A percentile compares a stretch with the other conserved stretches of the same genome.
Evolutionary conservation across 1,140 invertebrate species (phyloP).

Genomic region (Aphidius gifuensis): DNA sequence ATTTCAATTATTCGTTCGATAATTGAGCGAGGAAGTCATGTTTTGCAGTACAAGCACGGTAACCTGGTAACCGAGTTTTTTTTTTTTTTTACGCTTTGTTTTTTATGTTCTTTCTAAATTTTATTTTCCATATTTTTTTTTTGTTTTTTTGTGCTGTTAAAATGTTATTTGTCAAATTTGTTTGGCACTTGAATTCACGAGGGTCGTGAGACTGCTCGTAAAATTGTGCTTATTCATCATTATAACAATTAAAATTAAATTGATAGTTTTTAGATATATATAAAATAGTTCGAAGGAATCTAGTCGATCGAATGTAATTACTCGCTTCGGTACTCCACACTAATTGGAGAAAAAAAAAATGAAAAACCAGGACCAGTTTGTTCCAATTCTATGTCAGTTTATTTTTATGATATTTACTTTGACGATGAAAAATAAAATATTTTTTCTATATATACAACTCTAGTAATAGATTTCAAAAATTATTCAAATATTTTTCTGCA

Average conservation of each 20-base stretch:
- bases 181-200: too few relatives aligned
- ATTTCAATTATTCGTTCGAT: constrained; percentile 6
- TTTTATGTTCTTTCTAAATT: constrained; percentile 2
- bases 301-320: constrained; percentile 15
- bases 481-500: too few relatives aligned
- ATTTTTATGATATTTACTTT: too few relatives aligned
- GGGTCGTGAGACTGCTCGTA: too few relatives aligned
- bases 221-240: too few relatives aligned
- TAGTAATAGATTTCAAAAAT: too few relatives aligned
- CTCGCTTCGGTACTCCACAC: constrained; percentile 8
- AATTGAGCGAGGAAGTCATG: constrained; percentile 11
- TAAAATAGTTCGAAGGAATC: neutral
- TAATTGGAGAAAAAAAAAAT: constrained; percentile 12
- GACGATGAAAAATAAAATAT: too few relatives aligned
- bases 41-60: constrained; percentile 8
- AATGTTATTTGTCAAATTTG: too few relatives aligned
- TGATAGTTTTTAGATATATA: neutral
- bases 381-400: too few relatives aligned
- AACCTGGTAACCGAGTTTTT: constrained; percentile 21
- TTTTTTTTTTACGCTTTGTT: constrained; percentile 8
- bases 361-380: neutral
- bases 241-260: too few relatives aligned
- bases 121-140: neutral
- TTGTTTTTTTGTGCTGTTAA: neutral
- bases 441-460: too few relatives aligned